Percentiles rank a stretch among this genome's conserved stretches.
phyloP scores from a whole-genome alignment of 2,113 vertebrate genomes.

The Anhinga anhinga region DNA sequence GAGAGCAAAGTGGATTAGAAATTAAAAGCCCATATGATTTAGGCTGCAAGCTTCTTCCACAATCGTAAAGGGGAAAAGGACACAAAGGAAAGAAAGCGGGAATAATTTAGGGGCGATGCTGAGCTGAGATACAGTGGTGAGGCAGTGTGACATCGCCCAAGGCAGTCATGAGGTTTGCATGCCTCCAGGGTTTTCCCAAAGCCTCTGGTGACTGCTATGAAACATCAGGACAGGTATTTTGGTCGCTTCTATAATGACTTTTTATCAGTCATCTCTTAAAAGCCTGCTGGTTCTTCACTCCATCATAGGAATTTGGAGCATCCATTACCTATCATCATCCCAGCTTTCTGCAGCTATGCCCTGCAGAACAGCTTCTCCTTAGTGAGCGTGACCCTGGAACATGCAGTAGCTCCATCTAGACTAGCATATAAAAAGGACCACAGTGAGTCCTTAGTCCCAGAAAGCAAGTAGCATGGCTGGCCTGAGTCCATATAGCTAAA shows the following conservation, averaged over 20 bases:
- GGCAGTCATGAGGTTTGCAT: background rate
- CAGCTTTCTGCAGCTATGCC: background rate
- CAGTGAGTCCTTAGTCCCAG: fast-evolving
- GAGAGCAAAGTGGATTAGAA: background rate
- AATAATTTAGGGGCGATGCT: background rate
- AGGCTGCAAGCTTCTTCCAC: background rate
- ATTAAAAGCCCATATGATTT: background rate
- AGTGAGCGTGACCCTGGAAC: background rate
- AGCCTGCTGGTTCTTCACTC: background rate
- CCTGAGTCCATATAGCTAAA: background rate
- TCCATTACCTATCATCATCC: background rate
- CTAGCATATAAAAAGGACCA: background rate
- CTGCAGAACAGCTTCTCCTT: background rate
- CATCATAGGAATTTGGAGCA: background rate
- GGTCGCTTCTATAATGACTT: background rate
- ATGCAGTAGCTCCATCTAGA: background rate
- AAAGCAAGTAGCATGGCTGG: background rate
- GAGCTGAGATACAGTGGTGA: background rate
- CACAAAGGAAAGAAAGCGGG: background rate
- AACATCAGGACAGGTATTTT: background rate
- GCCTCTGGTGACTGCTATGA: background rate
- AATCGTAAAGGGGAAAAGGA: background rate
- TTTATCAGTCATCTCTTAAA: background rate
- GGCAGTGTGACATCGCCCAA: background rate
- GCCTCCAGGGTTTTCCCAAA: background rate